Evolutionary conservation across 2,113 vertebrate species (phyloP), one percentile per base, ranked within the genome.

Genomic region (Pipra filicauda): DNA sequence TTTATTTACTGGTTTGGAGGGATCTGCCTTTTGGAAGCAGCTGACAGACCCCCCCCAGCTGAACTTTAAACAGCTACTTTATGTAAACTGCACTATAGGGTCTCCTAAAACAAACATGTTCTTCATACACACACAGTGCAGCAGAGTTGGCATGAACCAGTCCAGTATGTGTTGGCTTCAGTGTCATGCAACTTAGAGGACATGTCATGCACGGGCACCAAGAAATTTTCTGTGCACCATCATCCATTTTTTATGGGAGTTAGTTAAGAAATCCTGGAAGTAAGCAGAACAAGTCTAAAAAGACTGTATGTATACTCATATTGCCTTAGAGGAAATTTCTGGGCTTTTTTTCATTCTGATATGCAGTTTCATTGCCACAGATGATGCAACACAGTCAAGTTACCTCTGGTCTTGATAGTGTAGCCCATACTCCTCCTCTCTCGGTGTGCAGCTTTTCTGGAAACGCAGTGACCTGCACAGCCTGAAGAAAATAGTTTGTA

Each of bases 111-210:
- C 9, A 7, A 26, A 4, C 16, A 2, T 7, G 23, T 75, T 67
- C 20, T 61, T 48, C 33, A 9, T 28, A 14, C 12, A 30, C 15
- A 46, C 11, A 3, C 2, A 35, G 37, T 20, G 24, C 67, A 41
- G 58, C 6, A 6, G 20, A 80, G 82, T 5, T 75, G 41, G 28
- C 61, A 80, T 43, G 61, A 59, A n/a, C 0, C 44, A 66, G 44
- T 15, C n/a, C 1, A 1, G 15, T 57, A 33, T 22, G 19, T 12
- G 16, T 30, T 44, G 39, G 30, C 33, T 67, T 72, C 0, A 0
- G 21, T 15, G 9, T 44, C 43, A 18, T 28, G 20, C 39, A 55
- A 5, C 31, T 77, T 44, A 39, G 20, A 23, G 46, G 55, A 20
- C 12, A 5, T 5, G 4, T 67, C 41, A 57, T 5, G 15, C n/a